phyloP scores from a whole-genome alignment of 2,113 vertebrate species.

The Puffinus mauretanicus region DNA sequence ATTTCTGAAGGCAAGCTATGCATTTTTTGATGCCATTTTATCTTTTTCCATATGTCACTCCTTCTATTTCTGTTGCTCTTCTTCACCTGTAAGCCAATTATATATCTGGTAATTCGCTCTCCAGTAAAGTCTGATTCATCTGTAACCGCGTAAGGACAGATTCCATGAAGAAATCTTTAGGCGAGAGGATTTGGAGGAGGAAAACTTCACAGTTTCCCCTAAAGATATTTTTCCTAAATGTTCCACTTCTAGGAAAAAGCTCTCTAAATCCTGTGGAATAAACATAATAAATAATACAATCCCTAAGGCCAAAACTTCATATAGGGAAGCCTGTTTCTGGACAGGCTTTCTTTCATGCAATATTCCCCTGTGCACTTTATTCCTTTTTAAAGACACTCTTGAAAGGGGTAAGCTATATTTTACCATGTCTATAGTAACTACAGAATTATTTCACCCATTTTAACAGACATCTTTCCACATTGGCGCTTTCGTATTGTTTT shows the following conservation, averaged over 20 bases:
- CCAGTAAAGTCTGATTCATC: constrained; percentile 32
- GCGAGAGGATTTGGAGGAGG: not conserved
- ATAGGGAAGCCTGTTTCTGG: not conserved
- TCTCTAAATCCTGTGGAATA: not conserved
- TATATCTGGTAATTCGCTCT: constrained; percentile 4
- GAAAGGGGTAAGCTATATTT: not conserved
- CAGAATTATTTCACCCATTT: not conserved
- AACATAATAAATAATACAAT: constrained; percentile 2
- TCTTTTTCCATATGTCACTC: constrained; percentile 50
- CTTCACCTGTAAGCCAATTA: constrained; percentile 45
- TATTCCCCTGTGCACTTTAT: not conserved
- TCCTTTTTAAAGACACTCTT: not conserved
- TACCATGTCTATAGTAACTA: not conserved
- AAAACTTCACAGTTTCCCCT: not conserved
- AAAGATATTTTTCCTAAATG: not conserved
- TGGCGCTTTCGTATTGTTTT: accelerated
- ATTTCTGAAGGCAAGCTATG: constrained; percentile 39
- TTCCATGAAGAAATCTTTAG: not conserved
- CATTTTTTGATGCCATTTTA: constrained; percentile 38
- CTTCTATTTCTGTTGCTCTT: constrained; percentile 45
- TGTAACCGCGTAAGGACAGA: constrained; percentile 1
- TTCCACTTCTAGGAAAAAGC: not conserved
- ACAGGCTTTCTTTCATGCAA: not conserved
- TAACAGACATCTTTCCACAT: not conserved
- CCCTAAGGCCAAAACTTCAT: not conserved